Evolutionary conservation across 2,888 invertebrate species (phyloP).

Genomic region (Catocala fraxini): DNA sequence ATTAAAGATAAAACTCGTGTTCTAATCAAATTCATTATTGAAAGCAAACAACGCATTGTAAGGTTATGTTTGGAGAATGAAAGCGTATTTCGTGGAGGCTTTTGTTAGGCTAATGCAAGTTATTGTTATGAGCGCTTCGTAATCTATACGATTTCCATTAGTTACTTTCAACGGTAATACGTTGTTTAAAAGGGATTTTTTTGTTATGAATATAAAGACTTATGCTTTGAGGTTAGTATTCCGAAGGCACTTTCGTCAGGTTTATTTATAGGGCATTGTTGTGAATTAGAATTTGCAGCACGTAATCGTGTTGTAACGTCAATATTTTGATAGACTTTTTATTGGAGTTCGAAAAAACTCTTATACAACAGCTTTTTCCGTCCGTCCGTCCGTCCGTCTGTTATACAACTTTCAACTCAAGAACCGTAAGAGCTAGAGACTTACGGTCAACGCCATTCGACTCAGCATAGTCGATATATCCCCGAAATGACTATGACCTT

Average conservation of each 20-base stretch:
- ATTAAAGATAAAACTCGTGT: slow-evolving; percentile 15
- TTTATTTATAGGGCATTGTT: background rate
- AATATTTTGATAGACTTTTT: too few species aligned
- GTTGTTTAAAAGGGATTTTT: slow-evolving; percentile 22
- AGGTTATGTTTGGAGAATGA: slow-evolving; percentile 39
- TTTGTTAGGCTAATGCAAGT: slow-evolving; percentile 64
- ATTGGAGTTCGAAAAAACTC: too few species aligned
- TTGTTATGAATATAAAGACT: slow-evolving; percentile 1
- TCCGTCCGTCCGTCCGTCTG: too few species aligned
- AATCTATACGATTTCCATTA: slow-evolving; percentile 55
- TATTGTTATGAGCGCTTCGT: slow-evolving; percentile 52
- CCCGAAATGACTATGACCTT: too few species aligned
- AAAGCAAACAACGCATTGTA: slow-evolving; percentile 36
- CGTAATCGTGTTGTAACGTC: too few species aligned
- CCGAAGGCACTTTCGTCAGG: background rate
- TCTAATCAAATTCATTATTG: slow-evolving; percentile 28
- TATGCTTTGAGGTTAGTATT: background rate
- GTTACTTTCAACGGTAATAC: slow-evolving; percentile 29
- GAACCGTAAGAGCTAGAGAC: too few species aligned
- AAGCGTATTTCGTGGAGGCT: slow-evolving; percentile 35
- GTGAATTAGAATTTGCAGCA: too few species aligned
- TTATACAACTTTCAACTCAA: too few species aligned
- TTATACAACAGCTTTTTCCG: too few species aligned
- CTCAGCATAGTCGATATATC: too few species aligned
- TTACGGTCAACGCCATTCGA: too few species aligned